A percentile compares a stretch with the other conserved stretches of the same genome.
Evolutionary conservation across 2,113 vertebrate species (phyloP).

Genomic region (Megaleporinus macrocephalus): DNA sequence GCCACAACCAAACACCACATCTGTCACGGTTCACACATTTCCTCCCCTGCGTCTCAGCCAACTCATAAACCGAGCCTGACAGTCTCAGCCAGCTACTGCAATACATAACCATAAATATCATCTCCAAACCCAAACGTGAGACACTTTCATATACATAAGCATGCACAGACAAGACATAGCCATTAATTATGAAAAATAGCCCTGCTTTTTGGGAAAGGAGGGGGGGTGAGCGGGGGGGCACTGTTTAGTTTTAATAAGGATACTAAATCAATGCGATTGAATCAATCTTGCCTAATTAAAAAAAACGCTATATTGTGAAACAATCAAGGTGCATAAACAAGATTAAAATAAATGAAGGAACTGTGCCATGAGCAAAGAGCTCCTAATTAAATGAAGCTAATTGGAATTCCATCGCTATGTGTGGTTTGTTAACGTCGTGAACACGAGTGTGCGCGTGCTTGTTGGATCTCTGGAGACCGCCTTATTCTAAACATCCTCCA

Average conservation of each 20-base stretch:
- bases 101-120: slow-evolving; percentile 64
- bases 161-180: slow-evolving; percentile 37
- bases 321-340: slow-evolving; percentile 78
- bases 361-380: slow-evolving; percentile 63
- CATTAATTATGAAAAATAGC: slow-evolving; percentile 78
- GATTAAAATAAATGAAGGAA: slow-evolving; percentile 78
- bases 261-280: slow-evolving; percentile 74
- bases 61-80: slow-evolving; percentile 60
- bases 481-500: slow-evolving; percentile 44
- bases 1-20: neutral
- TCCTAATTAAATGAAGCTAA: slow-evolving; percentile 78
- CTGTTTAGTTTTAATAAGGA: slow-evolving; percentile 73
- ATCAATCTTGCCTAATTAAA: slow-evolving; percentile 79
- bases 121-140: slow-evolving; percentile 66
- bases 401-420: slow-evolving; percentile 69
- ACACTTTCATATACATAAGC: slow-evolving; percentile 29
- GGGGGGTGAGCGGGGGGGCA: slow-evolving; percentile 40
- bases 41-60: slow-evolving; percentile 8
- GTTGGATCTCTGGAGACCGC: slow-evolving; percentile 46
- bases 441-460: slow-evolving; percentile 45
- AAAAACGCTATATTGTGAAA: slow-evolving; percentile 73
- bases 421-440: slow-evolving; percentile 60
- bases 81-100: slow-evolving; percentile 55
- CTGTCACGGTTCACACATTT: neutral
- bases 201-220: slow-evolving; percentile 40